Conservation (phyloP, 1,140 invertebrate species). For the Melitaea cinxia region DNA sequence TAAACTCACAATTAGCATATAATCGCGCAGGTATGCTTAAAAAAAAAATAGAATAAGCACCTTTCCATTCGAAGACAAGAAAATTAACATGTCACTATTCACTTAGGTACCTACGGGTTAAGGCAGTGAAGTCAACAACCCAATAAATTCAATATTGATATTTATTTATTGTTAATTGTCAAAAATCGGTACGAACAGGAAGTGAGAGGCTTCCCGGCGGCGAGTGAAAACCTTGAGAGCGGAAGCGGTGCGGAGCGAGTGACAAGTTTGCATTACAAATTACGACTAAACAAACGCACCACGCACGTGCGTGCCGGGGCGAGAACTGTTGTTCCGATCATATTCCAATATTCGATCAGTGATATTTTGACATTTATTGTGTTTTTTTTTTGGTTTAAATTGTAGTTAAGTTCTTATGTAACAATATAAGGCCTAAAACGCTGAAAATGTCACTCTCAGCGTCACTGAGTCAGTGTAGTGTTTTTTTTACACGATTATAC, state of each 20-base stretch:
- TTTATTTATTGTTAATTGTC: constrained; percentile 65
- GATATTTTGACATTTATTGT: not conserved
- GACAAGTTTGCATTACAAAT: constrained; percentile 75
- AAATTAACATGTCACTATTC: constrained; percentile 19
- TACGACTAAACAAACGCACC: constrained; percentile 66
- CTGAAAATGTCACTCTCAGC: too few relatives aligned
- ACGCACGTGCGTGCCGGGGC: constrained; percentile 54
- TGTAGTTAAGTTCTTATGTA: too few relatives aligned
- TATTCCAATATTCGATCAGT: not conserved
- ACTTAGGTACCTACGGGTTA: not conserved
- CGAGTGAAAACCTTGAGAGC: constrained; percentile 62
- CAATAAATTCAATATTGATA: constrained; percentile 49
- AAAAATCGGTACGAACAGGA: constrained; percentile 69
- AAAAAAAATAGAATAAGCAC: too few relatives aligned
- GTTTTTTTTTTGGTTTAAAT: not conserved
- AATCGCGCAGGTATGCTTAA: too few relatives aligned
- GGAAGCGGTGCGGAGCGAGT: constrained; percentile 58
- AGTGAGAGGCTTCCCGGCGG: constrained; percentile 72
- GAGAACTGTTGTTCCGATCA: constrained; percentile 44
- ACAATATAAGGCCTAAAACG: too few relatives aligned
- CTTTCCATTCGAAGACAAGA: not conserved
- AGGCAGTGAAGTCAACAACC: constrained; percentile 43
- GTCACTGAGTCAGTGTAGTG: too few relatives aligned
- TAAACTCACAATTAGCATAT: too few relatives aligned
- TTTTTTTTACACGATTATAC: too few relatives aligned